A percentile compares a stretch with the other conserved stretches of the same genome.
Evolutionary conservation across 2,888 invertebrate species (phyloP).

Genomic region (Pyrrhosoma nymphula): DNA sequence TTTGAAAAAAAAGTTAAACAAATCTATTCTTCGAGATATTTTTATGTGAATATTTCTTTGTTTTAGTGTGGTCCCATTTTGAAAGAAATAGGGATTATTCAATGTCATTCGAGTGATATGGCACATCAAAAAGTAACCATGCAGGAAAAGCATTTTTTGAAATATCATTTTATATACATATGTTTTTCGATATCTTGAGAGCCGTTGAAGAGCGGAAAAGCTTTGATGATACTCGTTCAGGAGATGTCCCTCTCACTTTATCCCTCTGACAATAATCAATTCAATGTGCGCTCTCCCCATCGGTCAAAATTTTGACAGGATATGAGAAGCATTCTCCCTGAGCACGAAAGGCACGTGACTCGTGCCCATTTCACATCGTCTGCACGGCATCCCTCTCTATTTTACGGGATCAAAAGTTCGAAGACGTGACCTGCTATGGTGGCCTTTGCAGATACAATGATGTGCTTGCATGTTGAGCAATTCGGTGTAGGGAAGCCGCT

Average conservation of each 20-base stretch:
- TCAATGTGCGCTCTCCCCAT: neutral
- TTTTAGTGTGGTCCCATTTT: neutral
- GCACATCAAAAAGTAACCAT: neutral
- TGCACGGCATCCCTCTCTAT: neutral
- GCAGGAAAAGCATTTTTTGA: neutral
- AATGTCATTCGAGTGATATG: neutral
- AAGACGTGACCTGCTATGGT: neutral
- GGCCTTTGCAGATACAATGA: neutral
- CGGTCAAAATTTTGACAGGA: constrained; percentile 18
- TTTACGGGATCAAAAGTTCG: neutral
- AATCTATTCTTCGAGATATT: too few species aligned
- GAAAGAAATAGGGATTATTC: neutral
- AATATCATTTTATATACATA: neutral
- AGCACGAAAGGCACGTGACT: neutral
- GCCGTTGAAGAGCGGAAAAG: neutral
- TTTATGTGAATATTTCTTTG: neutral
- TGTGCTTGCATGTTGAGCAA: neutral
- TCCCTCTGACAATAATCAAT: neutral
- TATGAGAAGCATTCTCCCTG: neutral
- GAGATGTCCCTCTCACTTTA: neutral
- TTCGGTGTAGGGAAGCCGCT: neutral
- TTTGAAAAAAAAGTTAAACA: too few species aligned
- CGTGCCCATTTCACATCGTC: neutral
- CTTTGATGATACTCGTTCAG: neutral
- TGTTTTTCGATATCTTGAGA: neutral